These are phyloP conservation scores for Crocidura indochinensis DNA, from an alignment of 2,797 vertebrate species.

Conservation along the genomic window DNA sequence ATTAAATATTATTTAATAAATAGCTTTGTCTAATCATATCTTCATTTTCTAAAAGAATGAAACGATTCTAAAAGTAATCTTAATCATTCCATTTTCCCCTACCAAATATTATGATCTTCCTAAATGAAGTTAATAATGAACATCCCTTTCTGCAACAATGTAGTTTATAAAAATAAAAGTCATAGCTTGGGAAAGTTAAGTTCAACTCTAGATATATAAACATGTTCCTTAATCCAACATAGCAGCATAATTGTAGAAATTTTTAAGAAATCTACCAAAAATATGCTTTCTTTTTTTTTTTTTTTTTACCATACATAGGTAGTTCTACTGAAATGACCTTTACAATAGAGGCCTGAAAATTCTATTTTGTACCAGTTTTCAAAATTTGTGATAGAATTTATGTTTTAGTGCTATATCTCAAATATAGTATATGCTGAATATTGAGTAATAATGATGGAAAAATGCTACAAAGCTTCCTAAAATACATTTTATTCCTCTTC, in stretches of 20 bases:
- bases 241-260: slow-evolving; percentile 27
- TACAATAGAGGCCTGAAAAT: slow-evolving; percentile 62
- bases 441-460: slow-evolving; percentile 32
- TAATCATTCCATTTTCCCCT: slow-evolving; percentile 22
- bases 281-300: not conserved
- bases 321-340: slow-evolving; percentile 50
- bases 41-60: slow-evolving; percentile 65
- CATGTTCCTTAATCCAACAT: slow-evolving; percentile 53
- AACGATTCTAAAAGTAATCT: slow-evolving; percentile 42
- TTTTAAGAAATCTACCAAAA: slow-evolving; percentile 36
- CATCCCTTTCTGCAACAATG: slow-evolving; percentile 13
- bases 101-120: slow-evolving; percentile 36
- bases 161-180: not conserved
- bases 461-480: slow-evolving; percentile 75
- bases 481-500: slow-evolving; percentile 62
- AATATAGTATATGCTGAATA: slow-evolving; percentile 65
- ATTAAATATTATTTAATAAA: not conserved
- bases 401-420: slow-evolving; percentile 63
- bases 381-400: slow-evolving; percentile 65
- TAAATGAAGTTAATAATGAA: slow-evolving; percentile 49
- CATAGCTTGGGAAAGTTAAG: not conserved
- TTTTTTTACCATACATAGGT: slow-evolving; percentile 54
- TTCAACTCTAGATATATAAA: slow-evolving; percentile 59
- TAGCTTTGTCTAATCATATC: slow-evolving; percentile 17
- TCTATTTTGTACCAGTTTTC: slow-evolving; percentile 47